These are phyloP conservation scores for Nymphalis urticae DNA, from an alignment of 2,888 invertebrate species.

Conservation along the genomic window DNA sequence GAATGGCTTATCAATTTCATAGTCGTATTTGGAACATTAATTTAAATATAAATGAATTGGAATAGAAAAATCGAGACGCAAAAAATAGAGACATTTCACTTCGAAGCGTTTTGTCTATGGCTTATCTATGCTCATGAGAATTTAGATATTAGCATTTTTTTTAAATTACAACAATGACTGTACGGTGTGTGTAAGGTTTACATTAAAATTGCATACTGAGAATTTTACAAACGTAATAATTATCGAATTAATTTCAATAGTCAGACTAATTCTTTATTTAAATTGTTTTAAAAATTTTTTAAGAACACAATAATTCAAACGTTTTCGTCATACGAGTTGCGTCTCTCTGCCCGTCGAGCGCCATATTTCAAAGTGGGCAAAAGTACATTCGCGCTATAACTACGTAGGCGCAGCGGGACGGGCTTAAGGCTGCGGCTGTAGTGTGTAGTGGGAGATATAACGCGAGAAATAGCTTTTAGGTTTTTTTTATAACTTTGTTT, in stretches of 20 bases:
- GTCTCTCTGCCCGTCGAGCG: conserved; percentile 57
- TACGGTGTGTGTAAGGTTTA: too few relatives aligned
- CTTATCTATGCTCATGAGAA: too few relatives aligned
- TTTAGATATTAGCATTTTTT: conserved; percentile 15
- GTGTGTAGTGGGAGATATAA: conserved; percentile 35
- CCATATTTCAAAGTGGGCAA: conserved; percentile 81
- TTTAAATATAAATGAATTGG: too few relatives aligned
- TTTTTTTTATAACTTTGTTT: neutral
- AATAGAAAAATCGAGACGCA: too few relatives aligned
- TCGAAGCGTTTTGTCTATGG: too few relatives aligned
- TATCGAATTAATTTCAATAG: neutral
- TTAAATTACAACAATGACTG: neutral
- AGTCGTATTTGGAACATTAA: too few relatives aligned
- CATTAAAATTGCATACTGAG: too few relatives aligned
- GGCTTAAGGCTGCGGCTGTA: conserved; percentile 52
- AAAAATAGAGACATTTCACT: too few relatives aligned
- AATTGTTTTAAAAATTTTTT: neutral
- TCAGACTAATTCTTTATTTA: neutral
- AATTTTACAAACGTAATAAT: too few relatives aligned
- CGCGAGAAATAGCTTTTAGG: neutral
- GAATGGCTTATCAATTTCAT: too few relatives aligned
- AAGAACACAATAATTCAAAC: conserved; percentile 6
- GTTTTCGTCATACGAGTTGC: conserved; percentile 50
- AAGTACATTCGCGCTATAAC: conserved; percentile 80
- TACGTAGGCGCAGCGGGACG: conserved; percentile 79